Conservation (phyloP, 2,888 invertebrate species). For the Apamea sordens region DNA sequence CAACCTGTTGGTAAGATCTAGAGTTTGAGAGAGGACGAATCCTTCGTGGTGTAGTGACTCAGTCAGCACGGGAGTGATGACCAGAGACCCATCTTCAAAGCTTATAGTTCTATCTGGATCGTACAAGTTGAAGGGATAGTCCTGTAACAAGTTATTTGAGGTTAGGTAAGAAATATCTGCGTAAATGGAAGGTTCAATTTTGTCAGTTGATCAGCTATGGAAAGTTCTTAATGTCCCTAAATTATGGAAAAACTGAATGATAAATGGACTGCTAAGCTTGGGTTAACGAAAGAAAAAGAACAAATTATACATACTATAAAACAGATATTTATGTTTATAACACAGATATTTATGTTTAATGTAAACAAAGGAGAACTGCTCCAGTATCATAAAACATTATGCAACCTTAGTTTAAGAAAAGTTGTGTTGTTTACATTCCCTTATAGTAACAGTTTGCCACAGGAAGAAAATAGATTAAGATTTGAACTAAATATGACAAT, state of each 20-base stretch:
- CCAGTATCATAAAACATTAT: too few species aligned
- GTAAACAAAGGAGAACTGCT: too few species aligned
- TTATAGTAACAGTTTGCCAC: too few species aligned
- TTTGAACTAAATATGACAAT: too few species aligned
- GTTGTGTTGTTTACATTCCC: too few species aligned
- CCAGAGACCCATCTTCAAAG: conserved; percentile 88
- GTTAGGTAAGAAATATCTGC: not conserved
- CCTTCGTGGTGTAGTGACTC: conserved; percentile 86
- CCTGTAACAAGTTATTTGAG: conserved; percentile 39
- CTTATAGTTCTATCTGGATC: conserved; percentile 90
- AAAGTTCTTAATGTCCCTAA: not conserved
- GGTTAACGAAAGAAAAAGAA: too few species aligned
- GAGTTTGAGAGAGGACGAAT: conserved; percentile 83
- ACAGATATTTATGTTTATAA: too few species aligned
- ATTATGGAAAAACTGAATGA: not conserved
- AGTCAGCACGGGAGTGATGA: conserved; percentile 90
- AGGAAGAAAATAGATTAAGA: too few species aligned
- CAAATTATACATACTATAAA: too few species aligned
- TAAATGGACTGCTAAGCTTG: not conserved
- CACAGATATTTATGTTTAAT: too few species aligned
- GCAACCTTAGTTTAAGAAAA: too few species aligned
- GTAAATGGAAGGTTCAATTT: not conserved
- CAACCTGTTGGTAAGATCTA: conserved; percentile 75
- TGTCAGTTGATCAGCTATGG: not conserved
- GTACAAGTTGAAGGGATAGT: conserved; percentile 92